phyloP scores from a whole-genome alignment of 2,797 vertebrate species.

The Spondyliosoma cantharus region DNA sequence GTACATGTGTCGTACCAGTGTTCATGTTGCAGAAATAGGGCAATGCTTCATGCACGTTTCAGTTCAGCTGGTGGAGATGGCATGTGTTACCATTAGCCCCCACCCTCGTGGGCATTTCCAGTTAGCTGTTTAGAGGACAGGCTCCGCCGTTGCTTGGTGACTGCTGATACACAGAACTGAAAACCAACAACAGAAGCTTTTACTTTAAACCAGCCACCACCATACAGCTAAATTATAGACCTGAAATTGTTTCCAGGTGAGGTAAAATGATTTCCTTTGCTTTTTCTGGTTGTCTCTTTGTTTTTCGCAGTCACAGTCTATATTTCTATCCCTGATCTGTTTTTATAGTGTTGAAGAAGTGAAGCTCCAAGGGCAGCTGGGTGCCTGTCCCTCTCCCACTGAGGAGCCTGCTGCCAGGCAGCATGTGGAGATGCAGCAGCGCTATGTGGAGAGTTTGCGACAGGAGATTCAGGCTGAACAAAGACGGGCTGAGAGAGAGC shows the following conservation, averaged over 20 bases:
- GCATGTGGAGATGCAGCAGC: constrained; percentile 86
- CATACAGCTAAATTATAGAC: constrained; percentile 20
- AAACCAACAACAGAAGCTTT: constrained; percentile 48
- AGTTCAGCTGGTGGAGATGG: constrained; percentile 19
- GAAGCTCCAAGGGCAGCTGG: constrained; percentile 72
- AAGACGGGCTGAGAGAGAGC: constrained; percentile 85
- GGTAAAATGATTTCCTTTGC: constrained; percentile 16
- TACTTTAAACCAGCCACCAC: constrained; percentile 25
- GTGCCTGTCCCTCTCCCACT: constrained; percentile 58
- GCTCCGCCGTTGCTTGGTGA: constrained; percentile 73
- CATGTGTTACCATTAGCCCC: constrained; percentile 48
- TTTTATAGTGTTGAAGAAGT: constrained; percentile 54
- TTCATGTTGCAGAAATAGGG: constrained; percentile 44
- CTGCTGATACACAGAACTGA: constrained; percentile 52
- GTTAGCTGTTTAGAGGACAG: constrained; percentile 68
- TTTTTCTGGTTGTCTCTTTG: not conserved
- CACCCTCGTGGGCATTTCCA: constrained; percentile 45
- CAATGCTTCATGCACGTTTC: constrained; percentile 39
- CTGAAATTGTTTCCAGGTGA: constrained; percentile 11
- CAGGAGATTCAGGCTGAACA: constrained; percentile 89
- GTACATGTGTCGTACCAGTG: constrained; percentile 26
- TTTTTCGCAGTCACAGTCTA: not conserved
- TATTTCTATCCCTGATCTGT: constrained; percentile 16
- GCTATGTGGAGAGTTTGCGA: constrained; percentile 86
- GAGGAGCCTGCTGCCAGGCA: constrained; percentile 78